Base-by-base conservation (phyloP, 2,797 vertebrate genomes). In the Acridotheres tristis region DNA sequence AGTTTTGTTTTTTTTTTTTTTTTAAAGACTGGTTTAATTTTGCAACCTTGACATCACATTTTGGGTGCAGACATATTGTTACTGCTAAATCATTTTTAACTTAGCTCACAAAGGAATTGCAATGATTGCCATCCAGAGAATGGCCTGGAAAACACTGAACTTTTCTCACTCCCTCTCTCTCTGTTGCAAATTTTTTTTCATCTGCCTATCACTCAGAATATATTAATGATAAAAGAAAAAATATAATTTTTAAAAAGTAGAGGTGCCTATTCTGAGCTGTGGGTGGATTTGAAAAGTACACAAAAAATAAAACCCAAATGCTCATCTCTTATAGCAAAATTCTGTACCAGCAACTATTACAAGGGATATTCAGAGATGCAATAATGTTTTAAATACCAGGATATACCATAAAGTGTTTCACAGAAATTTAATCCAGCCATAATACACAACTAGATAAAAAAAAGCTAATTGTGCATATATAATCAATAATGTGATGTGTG, bases 401-500 rank as follows among this genome's bases (percentile, higher is more conserved):
- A 80, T 78, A 61, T 8, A 88, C 55, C 48, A 90, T 88, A 77
- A 94, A 88, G 50, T 32, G 65, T 88, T 95, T 87, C 69, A 92
- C 58, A 89, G 69, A 76, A 83, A 85, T 93, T 92, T 93, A 95
- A 88, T 94, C 53, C 88, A 85, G 63, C n/a, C 55, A 51, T 95
- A 95, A 96, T 71, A 75, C 40, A 63, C n/a, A 81, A 88, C 68
- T 65, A 73, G 71, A 87, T 96, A 30, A 83, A 75, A 89, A 89
- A 96, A 89, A 90, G 50, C 76, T 89, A 90, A 92, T 90, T 89
- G 59, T 81, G 84, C 76, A 94, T 93, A 88, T 72, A 76, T 89
- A 96, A 95, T 93, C 94, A 89, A 95, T 90, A 96, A 72, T 40
- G 68, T 80, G 82, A 71, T 87, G 26, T 77, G 38, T 93, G 76